Conservation (phyloP, 2,888 invertebrate species). For the Dolomedes plantarius region DNA sequence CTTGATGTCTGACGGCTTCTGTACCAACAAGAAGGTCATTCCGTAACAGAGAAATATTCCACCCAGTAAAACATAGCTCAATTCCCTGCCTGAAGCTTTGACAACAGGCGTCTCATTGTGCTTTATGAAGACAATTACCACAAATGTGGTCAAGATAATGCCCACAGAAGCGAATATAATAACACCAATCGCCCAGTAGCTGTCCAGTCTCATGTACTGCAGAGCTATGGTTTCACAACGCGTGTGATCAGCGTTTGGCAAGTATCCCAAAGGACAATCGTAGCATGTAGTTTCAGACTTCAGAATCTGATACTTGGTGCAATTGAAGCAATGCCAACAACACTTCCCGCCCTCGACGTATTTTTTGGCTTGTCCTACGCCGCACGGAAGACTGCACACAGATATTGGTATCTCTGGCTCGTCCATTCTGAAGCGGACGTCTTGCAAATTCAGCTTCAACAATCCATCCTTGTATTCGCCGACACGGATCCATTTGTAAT, state of each 20-base stretch:
- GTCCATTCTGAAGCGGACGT: constrained; percentile 70
- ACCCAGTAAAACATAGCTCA: constrained; percentile 77
- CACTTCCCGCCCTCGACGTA: constrained; percentile 94
- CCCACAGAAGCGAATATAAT: constrained; percentile 82
- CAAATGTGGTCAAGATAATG: constrained; percentile 76
- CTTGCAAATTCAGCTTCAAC: constrained; percentile 82
- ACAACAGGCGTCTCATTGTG: constrained; percentile 78
- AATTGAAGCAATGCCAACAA: constrained; percentile 95
- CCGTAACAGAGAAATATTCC: constrained; percentile 78
- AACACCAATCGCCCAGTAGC: constrained; percentile 94
- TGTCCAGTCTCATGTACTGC: constrained; percentile 80
- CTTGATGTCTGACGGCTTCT: constrained; percentile 76
- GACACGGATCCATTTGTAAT: constrained; percentile 88
- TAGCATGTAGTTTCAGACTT: constrained; percentile 89
- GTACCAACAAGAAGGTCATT: constrained; percentile 77
- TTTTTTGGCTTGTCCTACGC: constrained; percentile 91
- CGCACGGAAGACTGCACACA: constrained; percentile 92
- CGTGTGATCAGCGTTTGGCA: constrained; percentile 64
- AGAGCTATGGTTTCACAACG: constrained; percentile 87
- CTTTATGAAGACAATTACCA: constrained; percentile 77
- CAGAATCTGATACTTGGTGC: constrained; percentile 89
- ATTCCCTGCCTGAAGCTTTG: constrained; percentile 78
- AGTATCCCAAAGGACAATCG: constrained; percentile 81
- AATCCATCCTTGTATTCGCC: constrained; percentile 91
- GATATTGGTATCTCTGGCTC: constrained; percentile 84